These are phyloP conservation scores for Steromphala cineraria DNA, from an alignment of 2,888 invertebrate genomes.

Conservation along the genomic window DNA sequence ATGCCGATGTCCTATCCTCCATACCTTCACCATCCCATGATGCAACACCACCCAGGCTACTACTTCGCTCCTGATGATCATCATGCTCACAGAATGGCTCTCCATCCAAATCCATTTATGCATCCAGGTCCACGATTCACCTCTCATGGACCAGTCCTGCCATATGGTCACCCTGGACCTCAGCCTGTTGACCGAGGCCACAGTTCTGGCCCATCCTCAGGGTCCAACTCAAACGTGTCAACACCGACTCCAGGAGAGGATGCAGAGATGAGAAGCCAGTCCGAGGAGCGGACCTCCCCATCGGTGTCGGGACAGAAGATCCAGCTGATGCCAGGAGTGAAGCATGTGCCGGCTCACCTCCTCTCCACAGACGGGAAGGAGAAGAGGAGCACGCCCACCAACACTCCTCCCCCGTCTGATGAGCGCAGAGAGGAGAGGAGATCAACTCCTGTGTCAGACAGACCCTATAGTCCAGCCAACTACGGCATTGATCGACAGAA, in stretches of 20 bases:
- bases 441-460: slow-evolving; percentile 31
- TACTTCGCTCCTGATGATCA: slow-evolving; percentile 36
- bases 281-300: slow-evolving; percentile 22
- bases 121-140: slow-evolving; percentile 18
- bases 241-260: slow-evolving; percentile 17
- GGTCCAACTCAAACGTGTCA: neutral
- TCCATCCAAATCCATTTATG: slow-evolving; percentile 19
- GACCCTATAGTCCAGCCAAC: slow-evolving; percentile 44
- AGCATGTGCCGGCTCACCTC: slow-evolving; percentile 64
- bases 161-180: neutral
- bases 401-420: neutral
- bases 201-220: slow-evolving; percentile 4
- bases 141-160: neutral
- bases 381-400: slow-evolving; percentile 45
- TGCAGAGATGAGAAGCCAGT: slow-evolving; percentile 2
- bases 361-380: slow-evolving; percentile 36
- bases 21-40: slow-evolving; percentile 27
- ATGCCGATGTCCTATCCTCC: slow-evolving; percentile 28
- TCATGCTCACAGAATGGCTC: slow-evolving; percentile 19
- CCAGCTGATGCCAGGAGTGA: slow-evolving; percentile 68
- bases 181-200: neutral
- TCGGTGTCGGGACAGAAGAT: slow-evolving; percentile 52
- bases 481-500: slow-evolving; percentile 24
- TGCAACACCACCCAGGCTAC: slow-evolving; percentile 26
- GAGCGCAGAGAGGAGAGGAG: slow-evolving; percentile 24